These are phyloP conservation scores for Heliconius ismenius DNA, from an alignment of 2,888 invertebrate species.

Conservation along the genomic window DNA sequence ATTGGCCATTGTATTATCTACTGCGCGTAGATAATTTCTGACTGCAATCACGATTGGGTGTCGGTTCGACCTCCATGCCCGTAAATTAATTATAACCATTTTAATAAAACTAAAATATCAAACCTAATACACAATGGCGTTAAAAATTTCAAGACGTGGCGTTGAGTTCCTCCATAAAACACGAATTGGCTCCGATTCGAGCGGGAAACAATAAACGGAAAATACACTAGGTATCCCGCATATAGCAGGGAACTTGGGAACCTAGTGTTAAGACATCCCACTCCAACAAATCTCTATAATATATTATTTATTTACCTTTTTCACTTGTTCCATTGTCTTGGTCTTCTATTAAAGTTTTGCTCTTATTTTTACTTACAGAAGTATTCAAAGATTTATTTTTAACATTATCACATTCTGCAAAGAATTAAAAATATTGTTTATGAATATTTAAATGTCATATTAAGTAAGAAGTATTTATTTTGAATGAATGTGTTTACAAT, in stretches of 20 bases:
- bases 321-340: not conserved
- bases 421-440: not conserved
- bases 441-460: not conserved
- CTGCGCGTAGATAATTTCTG: too few species aligned
- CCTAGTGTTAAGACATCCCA: too few species aligned
- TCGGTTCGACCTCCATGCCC: too few species aligned
- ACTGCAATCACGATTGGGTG: too few species aligned
- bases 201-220: too few species aligned
- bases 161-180: too few species aligned
- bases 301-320: constrained; percentile 11
- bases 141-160: too few species aligned
- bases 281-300: not conserved
- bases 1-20: too few species aligned
- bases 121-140: too few species aligned
- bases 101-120: too few species aligned
- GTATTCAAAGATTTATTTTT: constrained; percentile 9
- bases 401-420: constrained; percentile 12
- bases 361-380: constrained; percentile 23
- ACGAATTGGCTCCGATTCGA: too few species aligned
- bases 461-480: not conserved
- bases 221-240: not conserved
- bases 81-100: too few species aligned
- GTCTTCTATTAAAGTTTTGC: not conserved
- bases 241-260: not conserved
- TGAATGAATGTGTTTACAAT: not conserved